phyloP scores from a whole-genome alignment of 1,140 invertebrate genomes.

The Cyclargus thomasi region DNA sequence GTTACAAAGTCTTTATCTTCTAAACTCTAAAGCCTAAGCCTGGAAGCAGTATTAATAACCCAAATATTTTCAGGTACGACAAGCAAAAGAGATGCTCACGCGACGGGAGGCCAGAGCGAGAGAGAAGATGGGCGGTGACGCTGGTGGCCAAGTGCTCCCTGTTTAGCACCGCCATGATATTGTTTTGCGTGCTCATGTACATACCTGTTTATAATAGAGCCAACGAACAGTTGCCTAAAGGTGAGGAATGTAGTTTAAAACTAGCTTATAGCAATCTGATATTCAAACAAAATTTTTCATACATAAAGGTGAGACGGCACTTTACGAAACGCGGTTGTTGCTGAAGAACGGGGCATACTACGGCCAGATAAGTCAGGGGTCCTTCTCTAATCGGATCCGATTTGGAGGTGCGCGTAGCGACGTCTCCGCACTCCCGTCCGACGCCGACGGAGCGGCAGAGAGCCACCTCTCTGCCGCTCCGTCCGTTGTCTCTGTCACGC shows the following conservation, averaged over 20 bases:
- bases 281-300: background rate
- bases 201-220: slow-evolving; percentile 69
- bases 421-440: too few relatives aligned
- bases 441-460: too few relatives aligned
- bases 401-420: too few relatives aligned
- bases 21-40: too few relatives aligned
- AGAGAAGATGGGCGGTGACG: slow-evolving; percentile 45
- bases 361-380: too few relatives aligned
- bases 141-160: slow-evolving; percentile 56
- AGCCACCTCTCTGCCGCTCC: too few relatives aligned
- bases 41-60: background rate
- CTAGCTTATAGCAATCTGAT: background rate
- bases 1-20: too few relatives aligned
- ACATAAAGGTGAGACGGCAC: too few relatives aligned
- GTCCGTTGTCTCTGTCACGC: too few relatives aligned
- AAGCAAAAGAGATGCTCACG: slow-evolving; percentile 33
- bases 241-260: slow-evolving; percentile 27
- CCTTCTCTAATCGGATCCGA: too few relatives aligned
- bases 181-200: slow-evolving; percentile 67
- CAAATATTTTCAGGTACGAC: slow-evolving; percentile 36
- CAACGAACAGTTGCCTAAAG: slow-evolving; percentile 57
- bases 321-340: too few relatives aligned
- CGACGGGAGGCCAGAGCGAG: slow-evolving; percentile 33
- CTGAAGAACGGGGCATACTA: too few relatives aligned
- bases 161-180: slow-evolving; percentile 59